Evolutionary conservation across 1,140 invertebrate species (phyloP).

Genomic region (Achroia grisella): DNA sequence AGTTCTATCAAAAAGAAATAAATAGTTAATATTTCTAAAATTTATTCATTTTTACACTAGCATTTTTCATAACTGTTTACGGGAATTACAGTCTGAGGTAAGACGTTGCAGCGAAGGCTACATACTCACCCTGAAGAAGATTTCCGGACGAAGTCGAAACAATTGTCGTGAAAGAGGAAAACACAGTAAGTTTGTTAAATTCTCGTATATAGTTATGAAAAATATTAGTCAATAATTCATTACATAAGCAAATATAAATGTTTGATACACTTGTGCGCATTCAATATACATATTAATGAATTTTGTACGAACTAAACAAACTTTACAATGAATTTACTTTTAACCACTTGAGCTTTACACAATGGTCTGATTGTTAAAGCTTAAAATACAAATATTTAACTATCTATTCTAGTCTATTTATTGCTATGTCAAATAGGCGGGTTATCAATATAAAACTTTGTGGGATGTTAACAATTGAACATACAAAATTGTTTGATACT

Average conservation of each 20-base stretch:
- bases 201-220: too few relatives aligned
- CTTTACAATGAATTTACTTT: conserved; percentile 7
- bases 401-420: conserved; percentile 69
- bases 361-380: conserved; percentile 50
- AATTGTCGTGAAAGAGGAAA: too few relatives aligned
- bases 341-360: conserved; percentile 33
- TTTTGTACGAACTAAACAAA: conserved; percentile 12
- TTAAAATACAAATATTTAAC: conserved; percentile 59
- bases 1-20: not conserved
- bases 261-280: conserved; percentile 33
- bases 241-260: not conserved
- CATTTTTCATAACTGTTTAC: too few relatives aligned
- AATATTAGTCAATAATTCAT: too few relatives aligned
- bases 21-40: too few relatives aligned
- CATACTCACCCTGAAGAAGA: too few relatives aligned
- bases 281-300: conserved; percentile 9
- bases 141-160: too few relatives aligned
- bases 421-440: conserved; percentile 72
- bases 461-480: conserved; percentile 54
- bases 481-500: conserved; percentile 16
- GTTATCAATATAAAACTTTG: conserved; percentile 56
- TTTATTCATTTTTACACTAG: too few relatives aligned
- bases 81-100: too few relatives aligned
- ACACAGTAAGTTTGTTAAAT: too few relatives aligned
- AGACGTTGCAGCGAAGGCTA: too few relatives aligned